Conservation (phyloP, 92 coral and sea anemone species). For the Parazoanthus atlanticus region DNA sequence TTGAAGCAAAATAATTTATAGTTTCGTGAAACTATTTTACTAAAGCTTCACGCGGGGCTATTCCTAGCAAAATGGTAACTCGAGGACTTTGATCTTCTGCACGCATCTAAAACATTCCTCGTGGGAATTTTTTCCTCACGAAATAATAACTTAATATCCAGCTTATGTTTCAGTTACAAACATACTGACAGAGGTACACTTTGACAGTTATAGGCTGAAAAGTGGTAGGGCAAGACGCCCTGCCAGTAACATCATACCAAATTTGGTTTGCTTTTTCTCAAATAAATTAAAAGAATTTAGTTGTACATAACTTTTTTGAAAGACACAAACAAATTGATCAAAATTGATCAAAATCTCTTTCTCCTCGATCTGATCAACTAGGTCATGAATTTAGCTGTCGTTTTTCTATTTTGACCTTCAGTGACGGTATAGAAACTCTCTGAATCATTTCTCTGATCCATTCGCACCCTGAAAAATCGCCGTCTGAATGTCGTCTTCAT, state of each 20-base stretch:
- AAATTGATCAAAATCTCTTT: neutral
- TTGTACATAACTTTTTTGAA: neutral
- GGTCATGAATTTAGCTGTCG: neutral
- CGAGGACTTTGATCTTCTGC: neutral
- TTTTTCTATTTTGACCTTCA: neutral
- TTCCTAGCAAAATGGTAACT: neutral
- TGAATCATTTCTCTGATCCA: neutral
- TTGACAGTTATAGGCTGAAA: conserved; percentile 1
- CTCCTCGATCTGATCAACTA: neutral
- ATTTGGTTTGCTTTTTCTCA: neutral
- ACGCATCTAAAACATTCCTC: neutral
- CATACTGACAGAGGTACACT: neutral
- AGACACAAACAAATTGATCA: neutral
- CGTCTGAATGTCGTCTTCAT: conserved; percentile 34
- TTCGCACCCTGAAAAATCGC: neutral
- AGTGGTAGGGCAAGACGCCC: neutral
- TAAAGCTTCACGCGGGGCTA: neutral
- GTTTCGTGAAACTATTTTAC: neutral
- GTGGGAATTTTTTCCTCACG: neutral
- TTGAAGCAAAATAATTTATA: neutral
- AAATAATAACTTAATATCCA: neutral
- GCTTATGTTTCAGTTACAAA: neutral
- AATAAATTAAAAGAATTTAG: neutral
- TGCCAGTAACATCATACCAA: neutral
- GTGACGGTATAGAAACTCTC: neutral